phyloP scores from a whole-genome alignment of 2,888 invertebrate species.

The Blastobasis adustella region DNA sequence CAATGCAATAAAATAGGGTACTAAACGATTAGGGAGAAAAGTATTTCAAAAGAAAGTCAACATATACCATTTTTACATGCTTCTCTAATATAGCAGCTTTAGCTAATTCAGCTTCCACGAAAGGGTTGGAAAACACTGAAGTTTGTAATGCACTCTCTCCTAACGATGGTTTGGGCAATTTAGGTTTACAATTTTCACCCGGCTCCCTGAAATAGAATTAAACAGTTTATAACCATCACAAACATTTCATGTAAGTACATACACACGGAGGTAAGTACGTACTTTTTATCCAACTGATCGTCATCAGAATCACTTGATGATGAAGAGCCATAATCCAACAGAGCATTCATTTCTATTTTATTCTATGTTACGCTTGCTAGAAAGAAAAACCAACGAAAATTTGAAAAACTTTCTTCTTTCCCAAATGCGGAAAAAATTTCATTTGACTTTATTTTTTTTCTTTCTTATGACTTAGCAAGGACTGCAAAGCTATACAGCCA shows the following conservation, averaged over 20 bases:
- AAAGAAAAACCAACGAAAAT: too few relatives aligned
- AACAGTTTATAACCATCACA: background rate
- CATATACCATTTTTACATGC: slow-evolving; percentile 93
- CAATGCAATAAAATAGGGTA: background rate
- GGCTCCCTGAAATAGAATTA: slow-evolving; percentile 21
- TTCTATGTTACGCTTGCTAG: background rate
- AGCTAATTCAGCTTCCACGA: slow-evolving; percentile 88
- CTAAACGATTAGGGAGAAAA: background rate
- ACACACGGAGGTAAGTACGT: background rate
- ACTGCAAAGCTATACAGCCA: too few relatives aligned
- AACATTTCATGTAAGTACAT: background rate
- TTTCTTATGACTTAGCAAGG: too few relatives aligned
- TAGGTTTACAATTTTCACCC: slow-evolving; percentile 38
- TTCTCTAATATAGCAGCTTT: slow-evolving; percentile 91
- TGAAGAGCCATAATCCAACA: slow-evolving; percentile 78
- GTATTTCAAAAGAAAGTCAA: slow-evolving; percentile 56
- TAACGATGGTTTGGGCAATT: slow-evolving; percentile 79
- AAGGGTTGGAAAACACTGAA: slow-evolving; percentile 92
- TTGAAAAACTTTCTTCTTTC: too few relatives aligned
- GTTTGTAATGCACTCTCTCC: slow-evolving; percentile 73
- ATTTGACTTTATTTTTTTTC: too few relatives aligned
- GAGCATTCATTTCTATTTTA: slow-evolving; percentile 71
- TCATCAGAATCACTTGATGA: slow-evolving; percentile 67
- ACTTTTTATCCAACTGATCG: slow-evolving; percentile 41
- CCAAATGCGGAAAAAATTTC: too few relatives aligned